Conservation (phyloP, 2,113 vertebrate genomes). For the Cyrtonyx montezumae region DNA sequence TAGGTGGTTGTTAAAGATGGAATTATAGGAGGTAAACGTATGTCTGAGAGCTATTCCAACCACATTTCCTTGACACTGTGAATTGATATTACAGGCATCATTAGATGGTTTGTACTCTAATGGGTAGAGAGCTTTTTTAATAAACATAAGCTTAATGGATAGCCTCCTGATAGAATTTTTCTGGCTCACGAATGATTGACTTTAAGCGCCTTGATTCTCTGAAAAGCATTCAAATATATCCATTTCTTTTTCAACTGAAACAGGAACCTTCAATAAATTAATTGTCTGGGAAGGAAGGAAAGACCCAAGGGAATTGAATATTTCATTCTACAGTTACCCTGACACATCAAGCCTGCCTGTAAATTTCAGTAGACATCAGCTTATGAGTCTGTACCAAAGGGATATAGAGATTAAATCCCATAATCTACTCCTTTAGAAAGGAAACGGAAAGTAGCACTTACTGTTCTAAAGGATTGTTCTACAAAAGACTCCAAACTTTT, state of each 20-base stretch:
- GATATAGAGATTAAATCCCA: neutral
- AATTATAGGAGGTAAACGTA: neutral
- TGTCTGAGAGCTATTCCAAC: slow-evolving; percentile 2
- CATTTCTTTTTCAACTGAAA: neutral
- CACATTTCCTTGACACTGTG: neutral
- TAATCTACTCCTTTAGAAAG: neutral
- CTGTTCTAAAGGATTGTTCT: neutral
- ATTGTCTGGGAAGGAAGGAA: neutral
- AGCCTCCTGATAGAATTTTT: neutral
- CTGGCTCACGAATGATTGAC: neutral
- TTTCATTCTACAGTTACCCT: neutral
- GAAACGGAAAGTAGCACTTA: neutral
- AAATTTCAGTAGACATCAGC: neutral
- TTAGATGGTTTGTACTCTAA: neutral
- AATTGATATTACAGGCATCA: slow-evolving; percentile 36
- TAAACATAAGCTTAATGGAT: slow-evolving; percentile 1
- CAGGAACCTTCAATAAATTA: neutral
- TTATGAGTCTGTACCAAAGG: neutral
- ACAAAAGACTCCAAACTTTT: neutral
- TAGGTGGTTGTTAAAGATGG: slow-evolving; percentile 13
- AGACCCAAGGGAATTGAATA: neutral
- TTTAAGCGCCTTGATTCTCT: neutral
- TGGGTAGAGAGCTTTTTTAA: neutral
- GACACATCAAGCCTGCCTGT: neutral
- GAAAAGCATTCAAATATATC: neutral